A percentile compares a stretch with the other conserved stretches of the same genome.
Evolutionary conservation across 1,140 invertebrate genomes (phyloP).

Genomic region (Condylostylus longicornis): DNA sequence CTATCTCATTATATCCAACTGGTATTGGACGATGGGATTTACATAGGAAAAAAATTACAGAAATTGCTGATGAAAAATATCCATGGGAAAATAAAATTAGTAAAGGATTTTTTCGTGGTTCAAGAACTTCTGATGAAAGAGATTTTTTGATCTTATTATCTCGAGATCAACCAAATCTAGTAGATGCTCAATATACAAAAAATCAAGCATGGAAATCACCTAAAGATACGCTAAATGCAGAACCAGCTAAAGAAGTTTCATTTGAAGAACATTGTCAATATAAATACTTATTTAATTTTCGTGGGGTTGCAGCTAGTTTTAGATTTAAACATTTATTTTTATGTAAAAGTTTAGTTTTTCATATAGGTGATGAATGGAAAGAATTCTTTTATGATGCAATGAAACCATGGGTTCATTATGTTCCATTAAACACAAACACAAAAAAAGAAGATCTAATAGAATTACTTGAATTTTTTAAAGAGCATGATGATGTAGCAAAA

Average conservation of each 20-base stretch:
- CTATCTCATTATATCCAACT: slow-evolving; percentile 79
- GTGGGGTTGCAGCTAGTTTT: slow-evolving; percentile 93
- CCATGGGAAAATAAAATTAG: slow-evolving; percentile 65
- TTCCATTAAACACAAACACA: slow-evolving; percentile 65
- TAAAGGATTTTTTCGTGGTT: slow-evolving; percentile 83
- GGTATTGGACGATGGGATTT: slow-evolving; percentile 88
- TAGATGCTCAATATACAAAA: slow-evolving; percentile 90
- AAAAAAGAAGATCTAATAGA: slow-evolving; percentile 49
- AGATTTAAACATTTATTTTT: slow-evolving; percentile 92
- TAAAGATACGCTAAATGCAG: slow-evolving; percentile 68
- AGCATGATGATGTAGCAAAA: slow-evolving; percentile 57
- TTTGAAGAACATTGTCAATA: slow-evolving; percentile 87
- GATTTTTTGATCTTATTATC: slow-evolving; percentile 82
- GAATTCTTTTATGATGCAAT: slow-evolving; percentile 90
- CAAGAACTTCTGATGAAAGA: slow-evolving; percentile 77
- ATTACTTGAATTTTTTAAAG: slow-evolving; percentile 60
- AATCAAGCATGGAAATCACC: slow-evolving; percentile 96
- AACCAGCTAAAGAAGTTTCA: slow-evolving; percentile 72
- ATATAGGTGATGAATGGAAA: slow-evolving; percentile 86
- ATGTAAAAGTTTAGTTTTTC: slow-evolving; percentile 87
- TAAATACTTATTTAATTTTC: slow-evolving; percentile 92
- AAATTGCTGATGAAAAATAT: slow-evolving; percentile 46
- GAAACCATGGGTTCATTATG: slow-evolving; percentile 92
- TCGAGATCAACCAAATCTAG: slow-evolving; percentile 55
- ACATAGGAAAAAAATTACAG: slow-evolving; percentile 53